Evolutionary conservation across 2,888 invertebrate species (phyloP).

Genomic region (Meloe dianella): DNA sequence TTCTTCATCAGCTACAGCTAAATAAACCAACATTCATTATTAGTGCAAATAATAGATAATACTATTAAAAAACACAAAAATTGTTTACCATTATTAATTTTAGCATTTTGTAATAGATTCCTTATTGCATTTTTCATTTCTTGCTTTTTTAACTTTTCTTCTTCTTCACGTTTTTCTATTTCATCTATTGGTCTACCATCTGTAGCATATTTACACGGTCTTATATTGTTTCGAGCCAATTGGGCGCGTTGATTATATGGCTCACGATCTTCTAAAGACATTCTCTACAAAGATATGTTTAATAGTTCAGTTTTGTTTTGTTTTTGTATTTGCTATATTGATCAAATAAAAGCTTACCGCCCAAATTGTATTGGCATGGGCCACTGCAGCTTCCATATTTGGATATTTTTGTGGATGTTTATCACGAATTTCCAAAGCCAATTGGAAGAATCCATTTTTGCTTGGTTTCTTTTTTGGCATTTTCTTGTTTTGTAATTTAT

Average conservation of each 20-base stretch:
- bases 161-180: conserved; percentile 32
- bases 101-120: background rate
- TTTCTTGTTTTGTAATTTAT: too few relatives aligned
- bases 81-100: conserved; percentile 13
- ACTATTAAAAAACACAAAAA: too few relatives aligned
- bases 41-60: too few relatives aligned
- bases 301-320: background rate
- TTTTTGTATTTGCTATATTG: too few relatives aligned
- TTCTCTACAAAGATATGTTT: background rate
- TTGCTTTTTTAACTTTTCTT: conserved; percentile 32
- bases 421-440: conserved; percentile 40
- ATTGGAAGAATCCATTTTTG: conserved; percentile 43
- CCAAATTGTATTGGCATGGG: conserved; percentile 20
- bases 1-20: conserved; percentile 29
- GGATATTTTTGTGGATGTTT: conserved; percentile 31
- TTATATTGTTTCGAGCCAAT: background rate
- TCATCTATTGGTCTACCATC: conserved; percentile 32
- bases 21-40: background rate
- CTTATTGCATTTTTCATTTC: conserved; percentile 40
- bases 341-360: conserved; percentile 17
- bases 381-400: conserved; percentile 33
- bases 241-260: conserved; percentile 19
- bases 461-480: conserved; percentile 32
- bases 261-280: conserved; percentile 11
- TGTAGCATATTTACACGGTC: conserved; percentile 10